Base-by-base conservation (phyloP, 2,797 vertebrate species). In the Gadopsis bispinosus region DNA sequence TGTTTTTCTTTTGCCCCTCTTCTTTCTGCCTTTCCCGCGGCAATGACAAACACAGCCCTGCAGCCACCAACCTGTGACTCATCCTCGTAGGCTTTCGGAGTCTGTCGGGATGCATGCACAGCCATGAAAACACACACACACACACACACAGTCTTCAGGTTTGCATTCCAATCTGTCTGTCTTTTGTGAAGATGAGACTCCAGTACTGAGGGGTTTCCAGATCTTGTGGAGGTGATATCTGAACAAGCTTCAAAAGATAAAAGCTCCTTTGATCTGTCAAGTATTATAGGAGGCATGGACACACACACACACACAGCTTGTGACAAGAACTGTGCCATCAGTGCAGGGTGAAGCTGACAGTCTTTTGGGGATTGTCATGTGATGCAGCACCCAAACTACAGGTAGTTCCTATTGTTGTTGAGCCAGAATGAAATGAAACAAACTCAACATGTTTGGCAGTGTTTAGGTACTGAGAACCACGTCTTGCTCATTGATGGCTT, bases 21-120 rank as follows among this genome's bases (percentile, higher is more conserved):
- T 50, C 12, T 29, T 48, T 63, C 53, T 53, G 20, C 35, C 54
- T 73, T 69, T 6, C 58, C 31, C 47, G n/a, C 47, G 70, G 56
- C 54, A 53, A 16, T 76, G 62, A 75, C 69, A 75, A 75, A 83
- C 45, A 62, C 55, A 80, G 73, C 74, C 86, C 85, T 73, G 72
- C 69, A 86, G 89, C 77, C 81, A 89, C 80, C 78, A 68, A 81
- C 67, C 76, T 81, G 77, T 87, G 89, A 92, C 77, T 91, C 90
- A 89, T 80, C 71, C 64, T 33, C 31, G 19, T 68, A 79, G 73
- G 62, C 69, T 64, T 67, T 74, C 60, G 33, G 17, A 43, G 77
- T 75, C 59, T 81, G 68, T 77, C 60, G 56, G 61, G 41, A 22
- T 33, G 53, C 61, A 45, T 33, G 50, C 58, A 60, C 3, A 19